phyloP scores from a whole-genome alignment of 2,113 vertebrate species.

The Crotalus tigris region DNA sequence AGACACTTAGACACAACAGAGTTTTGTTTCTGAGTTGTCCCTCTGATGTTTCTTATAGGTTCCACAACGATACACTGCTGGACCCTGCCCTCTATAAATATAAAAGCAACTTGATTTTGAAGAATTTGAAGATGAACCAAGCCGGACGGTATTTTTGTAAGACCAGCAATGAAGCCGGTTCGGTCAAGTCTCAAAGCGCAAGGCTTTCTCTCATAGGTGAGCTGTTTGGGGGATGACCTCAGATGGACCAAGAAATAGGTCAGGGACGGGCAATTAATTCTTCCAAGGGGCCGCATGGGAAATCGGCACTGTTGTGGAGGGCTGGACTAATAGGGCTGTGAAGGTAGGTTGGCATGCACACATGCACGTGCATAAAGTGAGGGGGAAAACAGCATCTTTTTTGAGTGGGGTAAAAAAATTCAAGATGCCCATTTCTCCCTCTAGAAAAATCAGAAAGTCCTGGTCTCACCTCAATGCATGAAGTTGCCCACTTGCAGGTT shows the following conservation, averaged over 20 bases:
- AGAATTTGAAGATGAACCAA: conserved; percentile 77
- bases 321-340: too few species aligned
- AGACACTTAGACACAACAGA: not conserved
- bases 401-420: not conserved
- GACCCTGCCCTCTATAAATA: conserved; percentile 74
- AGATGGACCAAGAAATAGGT: not conserved
- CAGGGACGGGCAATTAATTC: not conserved
- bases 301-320: not conserved
- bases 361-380: too few species aligned
- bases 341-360: too few species aligned
- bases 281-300: not conserved
- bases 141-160: conserved; percentile 91
- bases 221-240: not conserved
- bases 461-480: not conserved
- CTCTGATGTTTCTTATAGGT: conserved; percentile 73
- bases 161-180: conserved; percentile 82
- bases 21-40: not conserved
- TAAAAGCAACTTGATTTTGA: conserved; percentile 82
- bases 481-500: not conserved
- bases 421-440: not conserved
- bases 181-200: conserved; percentile 81
- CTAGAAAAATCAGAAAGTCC: not conserved
- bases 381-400: not conserved
- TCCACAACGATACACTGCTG: conserved; percentile 85
- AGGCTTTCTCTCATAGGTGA: conserved; percentile 84